These are phyloP conservation scores for Hippopotamus amphibius DNA, from an alignment of 2,113 vertebrate genomes.

Conservation along the genomic window DNA sequence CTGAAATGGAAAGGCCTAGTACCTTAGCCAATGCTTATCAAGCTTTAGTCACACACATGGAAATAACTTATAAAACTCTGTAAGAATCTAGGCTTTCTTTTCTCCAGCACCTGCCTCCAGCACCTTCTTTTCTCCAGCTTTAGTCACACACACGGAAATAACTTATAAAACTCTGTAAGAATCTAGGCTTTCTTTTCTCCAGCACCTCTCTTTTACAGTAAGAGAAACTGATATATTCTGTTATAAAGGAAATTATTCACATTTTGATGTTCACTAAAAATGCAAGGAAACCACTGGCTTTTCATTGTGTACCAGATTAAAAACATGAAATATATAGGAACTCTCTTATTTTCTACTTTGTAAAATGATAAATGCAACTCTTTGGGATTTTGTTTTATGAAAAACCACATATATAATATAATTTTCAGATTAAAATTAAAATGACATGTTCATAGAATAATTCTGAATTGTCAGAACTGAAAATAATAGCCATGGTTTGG, in stretches of 20 bases:
- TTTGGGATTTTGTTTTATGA: slow-evolving; percentile 1
- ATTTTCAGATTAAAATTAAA: slow-evolving; percentile 54
- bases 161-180: not conserved
- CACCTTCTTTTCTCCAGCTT: not conserved
- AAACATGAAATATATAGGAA: not conserved
- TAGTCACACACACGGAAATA: not conserved
- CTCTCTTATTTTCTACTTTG: not conserved
- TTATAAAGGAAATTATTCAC: not conserved
- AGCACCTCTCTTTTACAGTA: not conserved
- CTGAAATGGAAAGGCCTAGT: not conserved
- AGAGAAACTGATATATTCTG: not conserved
- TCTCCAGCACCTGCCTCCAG: not conserved
- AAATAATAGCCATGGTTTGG: not conserved
- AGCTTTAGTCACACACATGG: not conserved
- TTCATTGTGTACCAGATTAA: not conserved
- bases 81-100: not conserved
- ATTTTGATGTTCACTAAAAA: not conserved
- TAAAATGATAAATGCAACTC: not conserved
- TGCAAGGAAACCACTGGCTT: not conserved
- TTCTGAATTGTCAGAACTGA: not conserved
- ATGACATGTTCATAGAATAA: not conserved
- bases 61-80: not conserved
- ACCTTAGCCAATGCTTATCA: not conserved
- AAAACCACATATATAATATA: not conserved
- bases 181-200: not conserved